These are phyloP conservation scores for Meloidogyne chitwoodi DNA, from an alignment of 1,140 invertebrate species.

Conservation along the genomic window DNA sequence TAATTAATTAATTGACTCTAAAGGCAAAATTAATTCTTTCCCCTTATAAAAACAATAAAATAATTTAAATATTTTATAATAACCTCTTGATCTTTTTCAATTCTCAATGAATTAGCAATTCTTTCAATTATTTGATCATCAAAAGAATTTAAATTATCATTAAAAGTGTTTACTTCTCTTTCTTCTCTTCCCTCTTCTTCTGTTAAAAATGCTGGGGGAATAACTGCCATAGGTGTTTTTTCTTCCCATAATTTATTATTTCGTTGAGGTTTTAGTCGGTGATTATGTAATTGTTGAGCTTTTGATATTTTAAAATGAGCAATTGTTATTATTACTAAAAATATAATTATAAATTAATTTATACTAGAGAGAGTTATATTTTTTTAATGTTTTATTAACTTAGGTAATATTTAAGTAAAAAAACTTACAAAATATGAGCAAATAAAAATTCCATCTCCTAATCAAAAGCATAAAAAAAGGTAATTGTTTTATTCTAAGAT, in stretches of 20 bases:
- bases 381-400: too few relatives aligned
- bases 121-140: slow-evolving; percentile 1
- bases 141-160: not conserved
- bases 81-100: slow-evolving; percentile 20
- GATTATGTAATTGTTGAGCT: not conserved
- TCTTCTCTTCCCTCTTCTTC: not conserved
- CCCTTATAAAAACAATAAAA: too few relatives aligned
- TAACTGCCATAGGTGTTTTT: not conserved
- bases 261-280: not conserved
- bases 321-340: not conserved
- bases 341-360: too few relatives aligned
- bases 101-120: slow-evolving; percentile 3
- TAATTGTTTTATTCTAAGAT: not conserved
- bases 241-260: not conserved
- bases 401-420: too few relatives aligned
- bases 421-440: not conserved
- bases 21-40: not conserved
- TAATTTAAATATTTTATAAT: too few relatives aligned
- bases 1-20: not conserved
- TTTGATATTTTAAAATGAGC: not conserved
- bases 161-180: not conserved
- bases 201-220: not conserved
- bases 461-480: not conserved
- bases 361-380: too few relatives aligned
- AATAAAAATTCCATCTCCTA: not conserved